Evolutionary conservation across 2,888 invertebrate genomes (phyloP).

Genomic region (Drosophila mulleri): DNA sequence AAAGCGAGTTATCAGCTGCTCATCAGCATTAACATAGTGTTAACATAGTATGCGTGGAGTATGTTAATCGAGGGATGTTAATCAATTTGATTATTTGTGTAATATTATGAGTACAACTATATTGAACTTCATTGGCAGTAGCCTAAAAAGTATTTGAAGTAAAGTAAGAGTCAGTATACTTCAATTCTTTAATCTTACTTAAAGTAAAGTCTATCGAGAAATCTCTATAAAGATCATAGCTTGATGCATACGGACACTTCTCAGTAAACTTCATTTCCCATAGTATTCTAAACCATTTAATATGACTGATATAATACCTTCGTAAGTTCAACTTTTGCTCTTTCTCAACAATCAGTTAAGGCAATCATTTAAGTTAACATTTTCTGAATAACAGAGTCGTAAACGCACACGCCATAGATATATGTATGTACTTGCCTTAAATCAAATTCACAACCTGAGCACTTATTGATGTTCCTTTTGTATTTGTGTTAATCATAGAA

Average conservation of each 20-base stretch:
- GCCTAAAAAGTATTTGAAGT: no score
- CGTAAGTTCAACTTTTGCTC: neutral
- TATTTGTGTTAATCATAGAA: neutral
- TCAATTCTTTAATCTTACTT: neutral
- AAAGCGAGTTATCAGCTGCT: no score
- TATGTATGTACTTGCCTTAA: neutral
- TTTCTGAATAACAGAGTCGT: neutral
- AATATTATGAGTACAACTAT: neutral
- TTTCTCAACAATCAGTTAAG: neutral
- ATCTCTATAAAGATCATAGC: neutral
- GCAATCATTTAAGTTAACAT: neutral
- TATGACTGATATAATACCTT: neutral
- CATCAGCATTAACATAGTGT: neutral
- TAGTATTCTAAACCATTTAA: neutral
- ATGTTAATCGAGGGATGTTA: neutral
- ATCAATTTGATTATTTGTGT: neutral
- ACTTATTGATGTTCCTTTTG: neutral
- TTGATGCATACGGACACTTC: neutral
- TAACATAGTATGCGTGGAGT: neutral
- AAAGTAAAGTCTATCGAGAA: neutral
- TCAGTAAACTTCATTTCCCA: neutral
- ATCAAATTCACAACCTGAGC: neutral
- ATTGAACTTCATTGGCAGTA: neutral
- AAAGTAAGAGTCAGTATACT: no score
- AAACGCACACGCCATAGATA: no score